Conservation (phyloP, 2,797 vertebrate species). For the Typhlichthys eigenmanni region DNA sequence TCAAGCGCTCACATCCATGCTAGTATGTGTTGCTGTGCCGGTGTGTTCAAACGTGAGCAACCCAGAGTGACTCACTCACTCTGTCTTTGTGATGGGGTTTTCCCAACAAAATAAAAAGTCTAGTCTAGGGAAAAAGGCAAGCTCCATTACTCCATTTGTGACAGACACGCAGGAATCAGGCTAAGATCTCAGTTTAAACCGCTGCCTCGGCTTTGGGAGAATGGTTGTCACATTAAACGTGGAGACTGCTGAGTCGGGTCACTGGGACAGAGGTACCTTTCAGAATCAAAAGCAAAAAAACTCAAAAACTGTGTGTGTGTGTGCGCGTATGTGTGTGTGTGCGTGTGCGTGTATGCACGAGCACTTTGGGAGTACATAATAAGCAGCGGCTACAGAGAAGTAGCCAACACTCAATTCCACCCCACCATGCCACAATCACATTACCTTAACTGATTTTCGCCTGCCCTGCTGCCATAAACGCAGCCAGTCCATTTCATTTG, state of each 20-base stretch:
- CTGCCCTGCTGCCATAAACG: conserved; percentile 36
- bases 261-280: too few relatives aligned
- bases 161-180: too few relatives aligned
- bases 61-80: too few relatives aligned
- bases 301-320: conserved; percentile 7
- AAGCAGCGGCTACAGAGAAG: conserved; percentile 1
- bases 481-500: conserved; percentile 66
- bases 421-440: conserved; percentile 33
- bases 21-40: background rate
- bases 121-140: too few relatives aligned
- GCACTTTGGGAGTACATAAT: conserved; percentile 17
- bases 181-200: too few relatives aligned
- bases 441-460: conserved; percentile 53
- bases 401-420: conserved; percentile 5
- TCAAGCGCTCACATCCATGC: conserved; percentile 26
- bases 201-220: too few relatives aligned
- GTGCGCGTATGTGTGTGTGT: conserved; percentile 18
- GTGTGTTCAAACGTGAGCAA: background rate
- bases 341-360: conserved; percentile 18
- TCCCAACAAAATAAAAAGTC: too few relatives aligned
- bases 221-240: too few relatives aligned
- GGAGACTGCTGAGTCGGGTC: too few relatives aligned
- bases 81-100: too few relatives aligned
- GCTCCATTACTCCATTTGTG: too few relatives aligned
- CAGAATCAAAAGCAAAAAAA: too few relatives aligned